These are phyloP conservation scores for Mesembrinibis cayennensis DNA, from an alignment of 2,113 vertebrate species.

Conservation along the genomic window DNA sequence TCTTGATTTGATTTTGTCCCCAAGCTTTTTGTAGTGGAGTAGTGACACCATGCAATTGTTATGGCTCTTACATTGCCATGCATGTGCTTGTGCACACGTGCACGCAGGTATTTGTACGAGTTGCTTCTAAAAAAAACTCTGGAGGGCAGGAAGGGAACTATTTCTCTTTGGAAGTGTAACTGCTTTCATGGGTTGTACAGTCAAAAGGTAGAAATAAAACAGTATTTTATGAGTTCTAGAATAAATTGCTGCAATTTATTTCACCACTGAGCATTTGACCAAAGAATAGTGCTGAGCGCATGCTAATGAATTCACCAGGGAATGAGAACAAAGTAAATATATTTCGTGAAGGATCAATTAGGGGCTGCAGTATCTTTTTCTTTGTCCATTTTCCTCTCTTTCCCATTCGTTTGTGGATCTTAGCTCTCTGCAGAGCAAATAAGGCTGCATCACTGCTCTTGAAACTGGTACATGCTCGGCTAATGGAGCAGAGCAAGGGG, in stretches of 20 bases:
- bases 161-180: background rate
- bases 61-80: background rate
- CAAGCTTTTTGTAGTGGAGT: background rate
- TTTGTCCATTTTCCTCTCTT: background rate
- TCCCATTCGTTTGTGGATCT: background rate
- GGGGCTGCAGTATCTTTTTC: background rate
- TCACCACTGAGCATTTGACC: background rate
- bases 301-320: background rate
- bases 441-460: background rate
- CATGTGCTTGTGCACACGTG: accelerated
- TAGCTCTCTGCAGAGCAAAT: background rate
- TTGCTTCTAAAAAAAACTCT: background rate
- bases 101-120: background rate
- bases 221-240: background rate
- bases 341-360: background rate
- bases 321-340: background rate
- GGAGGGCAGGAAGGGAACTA: background rate
- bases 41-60: background rate
- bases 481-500: background rate
- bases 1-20: background rate
- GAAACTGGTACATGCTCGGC: background rate
- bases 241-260: constrained; percentile 16
- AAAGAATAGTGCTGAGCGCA: background rate
- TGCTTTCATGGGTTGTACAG: background rate
- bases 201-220: background rate